phyloP scores from a whole-genome alignment of 2,113 vertebrate species.

The Oncorhynchus keta region DNA sequence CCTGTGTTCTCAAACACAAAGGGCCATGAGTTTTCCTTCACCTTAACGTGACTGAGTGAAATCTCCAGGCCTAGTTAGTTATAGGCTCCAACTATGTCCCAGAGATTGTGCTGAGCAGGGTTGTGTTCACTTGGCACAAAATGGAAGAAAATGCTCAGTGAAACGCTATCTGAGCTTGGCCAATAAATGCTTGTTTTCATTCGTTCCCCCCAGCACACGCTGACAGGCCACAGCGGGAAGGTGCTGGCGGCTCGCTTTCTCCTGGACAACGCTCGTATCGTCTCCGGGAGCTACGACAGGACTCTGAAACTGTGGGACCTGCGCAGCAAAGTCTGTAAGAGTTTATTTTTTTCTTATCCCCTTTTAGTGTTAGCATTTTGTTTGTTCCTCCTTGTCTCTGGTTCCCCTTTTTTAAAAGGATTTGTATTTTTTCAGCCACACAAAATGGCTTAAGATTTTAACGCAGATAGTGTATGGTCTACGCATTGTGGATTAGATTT shows the following conservation, averaged over 20 bases:
- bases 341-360: not conserved
- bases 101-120: too few relatives aligned
- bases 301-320: slow-evolving; percentile 99
- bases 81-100: too few relatives aligned
- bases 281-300: slow-evolving; percentile 94
- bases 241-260: slow-evolving; percentile 95
- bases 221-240: slow-evolving; percentile 96
- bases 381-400: not conserved
- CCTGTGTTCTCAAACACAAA: not conserved
- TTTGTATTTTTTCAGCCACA: too few relatives aligned
- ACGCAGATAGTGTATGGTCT: not conserved
- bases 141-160: too few relatives aligned
- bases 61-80: too few relatives aligned
- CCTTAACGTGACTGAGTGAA: too few relatives aligned
- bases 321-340: slow-evolving; percentile 98
- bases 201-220: slow-evolving; percentile 81
- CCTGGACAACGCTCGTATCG: slow-evolving; percentile 93
- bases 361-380: not conserved
- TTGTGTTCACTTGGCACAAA: too few relatives aligned
- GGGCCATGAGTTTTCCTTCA: too few relatives aligned
- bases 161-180: too few relatives aligned
- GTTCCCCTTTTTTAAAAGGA: not conserved
- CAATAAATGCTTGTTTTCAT: not conserved
- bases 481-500: not conserved
- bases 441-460: not conserved